Evolutionary conservation across 92 coral and sea anemone species (phyloP).

Genomic region (Siderastrea radians): DNA sequence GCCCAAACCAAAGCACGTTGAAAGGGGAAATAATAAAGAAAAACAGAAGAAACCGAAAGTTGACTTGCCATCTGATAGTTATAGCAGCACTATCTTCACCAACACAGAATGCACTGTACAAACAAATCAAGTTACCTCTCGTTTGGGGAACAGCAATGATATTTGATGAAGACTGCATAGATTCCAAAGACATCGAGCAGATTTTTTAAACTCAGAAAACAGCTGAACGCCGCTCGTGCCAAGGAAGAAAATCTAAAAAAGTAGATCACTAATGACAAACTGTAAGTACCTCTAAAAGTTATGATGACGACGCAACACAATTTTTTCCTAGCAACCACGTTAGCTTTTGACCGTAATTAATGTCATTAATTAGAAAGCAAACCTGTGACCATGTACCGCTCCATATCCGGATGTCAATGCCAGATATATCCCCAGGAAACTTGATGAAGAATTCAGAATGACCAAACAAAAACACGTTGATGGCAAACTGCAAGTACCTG

Average conservation of each 20-base stretch:
- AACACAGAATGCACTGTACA: neutral
- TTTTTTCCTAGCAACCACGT: no score
- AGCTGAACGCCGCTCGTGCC: neutral
- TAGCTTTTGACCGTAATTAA: no score
- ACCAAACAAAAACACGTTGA: no score
- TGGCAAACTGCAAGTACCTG: no score
- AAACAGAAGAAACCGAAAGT: neutral
- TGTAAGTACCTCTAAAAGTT: no score
- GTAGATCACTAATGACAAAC: neutral
- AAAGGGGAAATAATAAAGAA: neutral
- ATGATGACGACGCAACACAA: no score
- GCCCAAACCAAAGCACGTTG: no score
- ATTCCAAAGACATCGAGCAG: slow-evolving; percentile 17
- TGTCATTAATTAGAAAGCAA: no score
- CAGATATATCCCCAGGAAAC: no score
- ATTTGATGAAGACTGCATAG: slow-evolving; percentile 27
- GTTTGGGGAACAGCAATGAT: neutral
- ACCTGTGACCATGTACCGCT: no score
- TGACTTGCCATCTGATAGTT: neutral
- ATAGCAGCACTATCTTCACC: neutral
- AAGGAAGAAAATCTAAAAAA: slow-evolving; percentile 7
- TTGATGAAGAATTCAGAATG: no score
- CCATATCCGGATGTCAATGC: no score
- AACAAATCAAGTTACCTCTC: neutral
- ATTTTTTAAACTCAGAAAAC: slow-evolving; percentile 3